Conservation (phyloP, 2,797 vertebrate genomes). For the Ficedula albicollis region DNA sequence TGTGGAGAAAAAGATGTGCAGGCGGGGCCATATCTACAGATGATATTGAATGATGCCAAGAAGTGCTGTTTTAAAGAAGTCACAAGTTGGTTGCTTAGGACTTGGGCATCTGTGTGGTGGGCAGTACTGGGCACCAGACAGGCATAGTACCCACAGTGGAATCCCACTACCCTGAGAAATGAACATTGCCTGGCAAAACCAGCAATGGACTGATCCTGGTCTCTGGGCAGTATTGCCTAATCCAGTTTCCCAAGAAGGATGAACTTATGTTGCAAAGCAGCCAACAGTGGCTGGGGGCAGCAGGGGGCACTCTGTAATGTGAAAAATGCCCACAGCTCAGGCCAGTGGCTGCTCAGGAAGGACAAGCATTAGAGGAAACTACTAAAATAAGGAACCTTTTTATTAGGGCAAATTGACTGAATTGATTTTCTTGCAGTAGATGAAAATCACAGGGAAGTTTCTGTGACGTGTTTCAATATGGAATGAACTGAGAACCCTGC, state of each 20-base stretch:
- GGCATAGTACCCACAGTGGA: fast-evolving
- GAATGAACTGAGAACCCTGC: not conserved
- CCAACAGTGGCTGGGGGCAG: not conserved
- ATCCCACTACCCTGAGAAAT: not conserved
- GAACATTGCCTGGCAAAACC: not conserved
- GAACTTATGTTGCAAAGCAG: not conserved
- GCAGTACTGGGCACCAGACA: not conserved
- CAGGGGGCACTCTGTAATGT: not conserved
- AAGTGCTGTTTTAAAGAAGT: not conserved
- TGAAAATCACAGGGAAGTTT: not conserved
- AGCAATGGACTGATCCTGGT: not conserved
- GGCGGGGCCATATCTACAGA: not conserved
- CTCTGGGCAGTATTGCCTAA: not conserved
- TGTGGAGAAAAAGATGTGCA: not conserved
- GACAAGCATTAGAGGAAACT: not conserved
- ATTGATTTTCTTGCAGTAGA: not conserved
- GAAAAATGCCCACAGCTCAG: not conserved
- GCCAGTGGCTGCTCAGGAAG: not conserved
- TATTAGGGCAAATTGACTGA: not conserved
- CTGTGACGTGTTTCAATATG: not conserved
- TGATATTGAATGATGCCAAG: fast-evolving
- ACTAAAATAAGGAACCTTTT: not conserved
- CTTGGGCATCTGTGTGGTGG: not conserved
- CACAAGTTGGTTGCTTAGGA: not conserved
- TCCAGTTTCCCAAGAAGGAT: not conserved